Evolutionary conservation across 2,888 invertebrate genomes (phyloP).

Genomic region (Chironomus riparius): DNA sequence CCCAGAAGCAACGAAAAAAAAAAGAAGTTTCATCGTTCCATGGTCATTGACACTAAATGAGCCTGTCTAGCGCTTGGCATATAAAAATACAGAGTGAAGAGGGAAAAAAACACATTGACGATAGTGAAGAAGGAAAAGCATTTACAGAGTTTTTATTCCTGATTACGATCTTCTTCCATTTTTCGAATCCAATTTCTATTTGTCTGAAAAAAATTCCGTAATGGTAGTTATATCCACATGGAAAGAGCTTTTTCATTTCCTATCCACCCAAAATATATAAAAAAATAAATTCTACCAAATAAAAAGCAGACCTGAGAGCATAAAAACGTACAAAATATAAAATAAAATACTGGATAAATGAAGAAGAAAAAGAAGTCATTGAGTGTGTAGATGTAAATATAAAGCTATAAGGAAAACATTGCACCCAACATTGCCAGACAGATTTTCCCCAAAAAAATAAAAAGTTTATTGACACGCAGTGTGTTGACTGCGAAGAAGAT

Average conservation of each 20-base stretch:
- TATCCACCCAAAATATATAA: background rate
- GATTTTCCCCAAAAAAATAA: conserved; percentile 24
- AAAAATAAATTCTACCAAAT: too few relatives aligned
- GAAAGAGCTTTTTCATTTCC: background rate
- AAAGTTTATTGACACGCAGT: conserved; percentile 28
- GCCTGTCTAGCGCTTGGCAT: conserved; percentile 14
- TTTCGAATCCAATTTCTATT: conserved; percentile 22
- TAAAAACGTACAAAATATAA: background rate
- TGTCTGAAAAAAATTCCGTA: background rate
- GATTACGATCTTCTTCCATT: conserved; percentile 20
- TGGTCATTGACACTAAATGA: conserved; percentile 26
- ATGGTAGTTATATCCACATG: background rate
- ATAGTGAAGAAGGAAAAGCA: background rate
- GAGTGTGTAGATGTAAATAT: background rate
- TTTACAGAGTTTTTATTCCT: conserved; percentile 23
- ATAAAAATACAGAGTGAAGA: background rate
- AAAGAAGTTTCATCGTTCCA: background rate
- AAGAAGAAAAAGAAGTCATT: background rate
- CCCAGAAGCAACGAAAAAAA: conserved; percentile 3
- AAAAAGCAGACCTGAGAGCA: background rate
- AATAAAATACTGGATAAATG: too few relatives aligned
- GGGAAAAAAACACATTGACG: background rate
- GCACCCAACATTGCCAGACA: conserved; percentile 14
- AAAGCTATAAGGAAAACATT: background rate
- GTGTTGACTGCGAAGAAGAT: conserved; percentile 14